Evolutionary conservation across 1,140 invertebrate genomes (phyloP), one percentile per base, ranked within the genome.

Genomic region (Papilio helenus): DNA sequence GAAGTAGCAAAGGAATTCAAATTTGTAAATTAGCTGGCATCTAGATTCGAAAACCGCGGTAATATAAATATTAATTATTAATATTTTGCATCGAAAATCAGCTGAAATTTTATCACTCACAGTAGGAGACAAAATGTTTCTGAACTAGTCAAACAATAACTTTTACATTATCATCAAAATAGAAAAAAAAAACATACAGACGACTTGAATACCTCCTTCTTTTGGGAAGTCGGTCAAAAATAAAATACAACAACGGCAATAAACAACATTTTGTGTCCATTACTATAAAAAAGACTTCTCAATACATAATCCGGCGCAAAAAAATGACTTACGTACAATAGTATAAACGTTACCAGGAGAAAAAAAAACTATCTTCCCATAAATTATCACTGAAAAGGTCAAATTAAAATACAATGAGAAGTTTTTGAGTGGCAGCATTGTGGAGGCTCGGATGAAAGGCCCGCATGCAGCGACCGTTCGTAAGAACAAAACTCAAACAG

Each of bases 381-480:
- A 93, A 94, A 94, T 94, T 93, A 94, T 93, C 93, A 87, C 91
- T 90, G 90, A 93, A 94, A 94, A 94, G 92, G 92, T 94, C 93
- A 93, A 93, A 94, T 94, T 94, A 94, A 94, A 94, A 94, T 94
- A 94, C 93, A 94, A 94, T 94, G 92, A 94, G 89, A 82, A 92
- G 89, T 94, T 94, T 94, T 94, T 94, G 93, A 94, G 93, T 93
- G 92, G 91, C 91, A 93, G 90, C 91, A 94, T 93, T 94, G 91
- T 94, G 85, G 88, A 89, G 87, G 90, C 84, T 87, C 90, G 90
- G 89, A 93, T 93, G 92, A 94, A 94, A 93, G 91, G 87, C 89
- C 91, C 91, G 91, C 91, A 93, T 93, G 87, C 90, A 91, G 81
- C 87, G 86, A 83, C 86, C 89, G 87, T 86, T 89, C 85, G 93